phyloP scores from a whole-genome alignment of 2,797 vertebrate species.

The Eulemur albifrons region DNA sequence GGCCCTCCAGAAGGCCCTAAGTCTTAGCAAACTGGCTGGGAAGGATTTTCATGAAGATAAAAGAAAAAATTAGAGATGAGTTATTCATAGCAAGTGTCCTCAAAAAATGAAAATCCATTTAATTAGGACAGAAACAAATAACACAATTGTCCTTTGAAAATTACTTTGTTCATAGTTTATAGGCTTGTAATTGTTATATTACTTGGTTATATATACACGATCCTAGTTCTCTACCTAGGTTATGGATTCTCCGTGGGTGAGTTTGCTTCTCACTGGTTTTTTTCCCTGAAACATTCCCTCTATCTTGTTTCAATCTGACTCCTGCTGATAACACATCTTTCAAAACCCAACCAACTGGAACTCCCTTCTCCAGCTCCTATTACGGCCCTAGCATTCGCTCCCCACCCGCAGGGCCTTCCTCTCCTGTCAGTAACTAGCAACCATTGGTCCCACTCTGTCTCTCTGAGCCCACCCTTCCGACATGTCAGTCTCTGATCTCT shows the following conservation, averaged over 20 bases:
- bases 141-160: background rate
- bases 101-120: background rate
- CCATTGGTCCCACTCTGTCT: rapidly evolving
- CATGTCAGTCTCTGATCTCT: background rate
- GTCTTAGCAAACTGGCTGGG: background rate
- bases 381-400: rapidly evolving
- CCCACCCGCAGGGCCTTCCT: background rate
- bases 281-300: background rate
- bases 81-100: background rate
- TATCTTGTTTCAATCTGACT: background rate
- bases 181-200: background rate
- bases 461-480: background rate
- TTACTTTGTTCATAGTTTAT: background rate
- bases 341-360: background rate
- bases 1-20: background rate
- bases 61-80: background rate
- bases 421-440: no score
- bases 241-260: background rate
- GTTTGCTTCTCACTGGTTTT: background rate
- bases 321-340: background rate
- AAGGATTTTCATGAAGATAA: background rate
- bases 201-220: background rate
- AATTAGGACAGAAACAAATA: background rate
- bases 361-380: background rate
- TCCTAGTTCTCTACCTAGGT: background rate